Base-by-base conservation (phyloP, 2,888 invertebrate species). In the Folsomia manolachei region DNA sequence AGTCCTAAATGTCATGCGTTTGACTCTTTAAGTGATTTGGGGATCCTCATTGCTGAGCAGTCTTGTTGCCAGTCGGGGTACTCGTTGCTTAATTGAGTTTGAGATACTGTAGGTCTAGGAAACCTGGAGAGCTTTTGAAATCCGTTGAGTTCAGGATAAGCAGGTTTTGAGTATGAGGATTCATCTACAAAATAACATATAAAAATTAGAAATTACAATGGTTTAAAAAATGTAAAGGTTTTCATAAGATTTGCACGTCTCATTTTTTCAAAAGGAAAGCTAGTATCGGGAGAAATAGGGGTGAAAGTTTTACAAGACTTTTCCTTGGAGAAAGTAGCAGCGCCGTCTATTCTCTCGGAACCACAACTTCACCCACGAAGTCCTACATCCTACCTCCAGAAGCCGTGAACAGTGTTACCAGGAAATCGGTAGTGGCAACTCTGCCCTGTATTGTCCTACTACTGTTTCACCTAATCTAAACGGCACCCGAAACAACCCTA, bases 1-100 rank as follows among this genome's bases (percentile, higher is more conserved):
- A 24, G 70, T 61, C 11, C 63, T 21, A 68, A 71, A 70, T 74
- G 80, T 80, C 80, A 80, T 77, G 80, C 80, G 71, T 80, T 80
- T 71, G 80, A 79, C 68, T 80, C 80, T 69, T 80, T 80, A 27
- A 79, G 74, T n/a, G 78, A 72, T 76, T 80, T 79, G 14, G 80
- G 79, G 39, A 80, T 75, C 72, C 79, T 79, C 70, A 78, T 74
- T 63, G 76, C 79, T 14, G 72, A 65, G 26, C 67, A 72, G 65
- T 80, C 80, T 62, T 78, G 76, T 69, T 80, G 79, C 80, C 79
- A 79, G 68, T 79, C 78, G n/a, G 75, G 78, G 69, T 75, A 80
- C 63, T 80, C 80, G 62, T 77, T 80, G 67, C 79, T 78, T 72
- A 80, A 76, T 52, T 79, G 79, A 71, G 72, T 75, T 53, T 80